phyloP scores from a whole-genome alignment of 2,113 vertebrate species.

The Poeciliopsis turrubarensis region DNA sequence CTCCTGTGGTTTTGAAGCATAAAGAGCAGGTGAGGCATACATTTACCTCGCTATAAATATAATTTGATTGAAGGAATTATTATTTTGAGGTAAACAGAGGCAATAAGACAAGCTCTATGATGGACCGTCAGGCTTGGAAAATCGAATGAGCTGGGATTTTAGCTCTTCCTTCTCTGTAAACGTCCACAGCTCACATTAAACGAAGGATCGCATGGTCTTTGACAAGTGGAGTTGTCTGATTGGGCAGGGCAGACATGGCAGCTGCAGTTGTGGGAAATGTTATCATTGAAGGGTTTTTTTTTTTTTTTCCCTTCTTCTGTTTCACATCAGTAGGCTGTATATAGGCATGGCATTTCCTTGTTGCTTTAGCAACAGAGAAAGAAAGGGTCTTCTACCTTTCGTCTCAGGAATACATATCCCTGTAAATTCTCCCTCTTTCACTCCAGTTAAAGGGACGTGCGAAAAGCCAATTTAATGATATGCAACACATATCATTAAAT shows the following conservation, averaged over 20 bases:
- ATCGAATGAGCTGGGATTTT: constrained; percentile 2
- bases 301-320: background rate
- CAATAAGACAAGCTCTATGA: constrained; percentile 16
- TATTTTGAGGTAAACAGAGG: constrained; percentile 16
- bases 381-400: constrained; percentile 2
- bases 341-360: constrained; percentile 35
- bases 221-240: constrained; percentile 35
- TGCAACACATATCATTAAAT: no score
- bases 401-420: background rate
- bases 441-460: background rate
- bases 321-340: constrained; percentile 35
- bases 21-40: constrained; percentile 35
- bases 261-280: constrained; percentile 9
- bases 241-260: constrained; percentile 9
- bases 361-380: constrained; percentile 57
- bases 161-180: constrained; percentile 11
- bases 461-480: constrained; percentile 1
- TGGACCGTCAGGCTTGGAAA: constrained; percentile 5
- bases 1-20: constrained; percentile 36
- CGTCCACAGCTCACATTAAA: constrained; percentile 12
- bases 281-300: constrained; percentile 11
- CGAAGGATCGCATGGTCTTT: constrained; percentile 8
- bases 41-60: constrained; percentile 49
- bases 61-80: constrained; percentile 47
- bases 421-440: background rate